Evolutionary conservation across 2,113 vertebrate species (phyloP), one percentile per base, ranked within the genome.

Genomic region (Psammodynastes pulverulentus): DNA sequence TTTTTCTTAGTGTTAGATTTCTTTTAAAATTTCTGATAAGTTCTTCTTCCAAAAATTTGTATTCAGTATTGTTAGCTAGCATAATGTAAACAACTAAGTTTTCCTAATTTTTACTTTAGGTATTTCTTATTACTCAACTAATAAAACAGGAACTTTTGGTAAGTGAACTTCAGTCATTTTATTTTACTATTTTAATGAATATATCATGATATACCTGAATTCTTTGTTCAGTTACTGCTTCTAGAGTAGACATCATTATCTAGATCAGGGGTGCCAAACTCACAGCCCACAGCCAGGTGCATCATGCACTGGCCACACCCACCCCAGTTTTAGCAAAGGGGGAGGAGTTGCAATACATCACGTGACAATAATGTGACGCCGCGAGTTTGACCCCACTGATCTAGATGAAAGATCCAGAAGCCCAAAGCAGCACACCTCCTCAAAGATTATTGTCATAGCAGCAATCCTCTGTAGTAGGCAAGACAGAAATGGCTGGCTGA

Each of bases 51-150:
- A 13, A 46, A 15, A 21, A 9, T 46, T 43, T 48, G 29, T 29
- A 34, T 88, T 15, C 1, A 0, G 1, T 79, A 91, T n/a, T 48
- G 85, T 29, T 48, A 85, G 84, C 21, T 86, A 13, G 45, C 12
- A 39, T 46, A 48, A 86, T 48, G 45, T 48, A 48, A 85, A 86
- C 84, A 45, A 46, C 48, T 79, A 53, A 90, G 91, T 58, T 5
- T 86, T 79, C 72, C 72, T 79, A 43, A 79, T 3, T 49, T 86
- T 91, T 21, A 3, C 89, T 91, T 39, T 95, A 97, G 97, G 24
- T n/a, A 93, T 97, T 15, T 2, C 84, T 0, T 51, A 95, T 9
- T 86, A 95, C 23, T 53, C 0, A 52, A 5, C 1, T 1, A 23
- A 45, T 0, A 21, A 0, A 1, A 58, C 5, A 88, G 4, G 48